phyloP scores from a whole-genome alignment of 2,797 vertebrate genomes.

The Ibycter americanus region DNA sequence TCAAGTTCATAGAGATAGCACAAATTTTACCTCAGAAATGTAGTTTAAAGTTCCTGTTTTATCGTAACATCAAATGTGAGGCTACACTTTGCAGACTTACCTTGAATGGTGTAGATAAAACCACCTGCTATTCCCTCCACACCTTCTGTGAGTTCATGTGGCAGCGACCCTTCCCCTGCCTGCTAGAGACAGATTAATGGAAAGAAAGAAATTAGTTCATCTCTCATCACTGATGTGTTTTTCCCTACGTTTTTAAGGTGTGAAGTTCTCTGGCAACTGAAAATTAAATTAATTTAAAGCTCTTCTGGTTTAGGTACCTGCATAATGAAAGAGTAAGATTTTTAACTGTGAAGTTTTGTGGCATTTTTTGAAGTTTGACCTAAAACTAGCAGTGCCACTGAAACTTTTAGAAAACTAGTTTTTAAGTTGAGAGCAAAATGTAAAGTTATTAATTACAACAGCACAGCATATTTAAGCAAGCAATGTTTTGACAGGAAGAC shows the following conservation, averaged over 20 bases:
- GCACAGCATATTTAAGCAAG: background rate
- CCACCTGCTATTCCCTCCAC: slow-evolving; percentile 94
- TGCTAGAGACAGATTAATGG: slow-evolving; percentile 61
- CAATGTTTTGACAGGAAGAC: background rate
- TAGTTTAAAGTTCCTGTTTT: background rate
- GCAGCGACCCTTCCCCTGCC: slow-evolving; percentile 87
- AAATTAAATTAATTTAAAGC: background rate
- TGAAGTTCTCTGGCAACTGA: background rate
- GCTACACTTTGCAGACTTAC: slow-evolving; percentile 56
- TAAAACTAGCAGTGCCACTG: background rate
- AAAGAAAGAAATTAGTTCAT: background rate
- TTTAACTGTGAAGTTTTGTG: background rate
- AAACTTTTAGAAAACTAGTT: background rate
- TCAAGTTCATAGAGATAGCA: background rate
- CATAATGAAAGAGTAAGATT: background rate
- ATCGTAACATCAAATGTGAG: background rate
- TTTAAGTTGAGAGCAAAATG: background rate
- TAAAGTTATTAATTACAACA: background rate
- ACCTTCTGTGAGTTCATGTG: slow-evolving; percentile 88
- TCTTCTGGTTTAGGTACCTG: background rate
- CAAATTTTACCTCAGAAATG: background rate
- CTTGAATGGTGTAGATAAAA: slow-evolving; percentile 93
- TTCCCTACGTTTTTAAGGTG: background rate
- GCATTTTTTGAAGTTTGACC: background rate
- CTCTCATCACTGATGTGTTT: background rate